Evolutionary conservation across 2,797 vertebrate genomes (phyloP).

Genomic region (Delichon dasypus): DNA sequence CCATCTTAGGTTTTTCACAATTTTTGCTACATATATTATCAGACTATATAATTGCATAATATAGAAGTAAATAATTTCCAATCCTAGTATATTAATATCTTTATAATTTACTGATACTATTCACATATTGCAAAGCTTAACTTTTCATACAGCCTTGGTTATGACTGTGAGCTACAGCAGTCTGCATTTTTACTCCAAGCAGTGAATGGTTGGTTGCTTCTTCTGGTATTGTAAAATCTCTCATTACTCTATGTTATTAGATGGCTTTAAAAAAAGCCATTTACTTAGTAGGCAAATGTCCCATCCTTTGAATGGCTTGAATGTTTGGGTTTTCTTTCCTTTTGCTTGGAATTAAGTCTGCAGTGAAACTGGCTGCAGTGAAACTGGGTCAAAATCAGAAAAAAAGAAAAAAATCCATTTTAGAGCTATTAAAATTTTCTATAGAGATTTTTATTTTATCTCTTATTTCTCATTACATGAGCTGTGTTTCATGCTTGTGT

Average conservation of each 20-base stretch:
- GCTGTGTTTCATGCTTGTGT: conserved; percentile 10
- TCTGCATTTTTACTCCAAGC: not conserved
- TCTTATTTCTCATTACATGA: not conserved
- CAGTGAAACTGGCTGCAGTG: not conserved
- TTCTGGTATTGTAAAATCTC: not conserved
- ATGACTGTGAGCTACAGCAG: not conserved
- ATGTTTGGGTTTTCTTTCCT: not conserved
- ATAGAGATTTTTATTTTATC: not conserved
- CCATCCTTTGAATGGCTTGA: not conserved
- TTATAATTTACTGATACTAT: not conserved
- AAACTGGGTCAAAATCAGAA: not conserved
- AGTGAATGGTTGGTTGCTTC: not conserved
- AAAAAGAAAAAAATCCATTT: not conserved
- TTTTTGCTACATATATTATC: not conserved
- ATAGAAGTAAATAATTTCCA: not conserved
- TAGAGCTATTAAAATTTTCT: not conserved
- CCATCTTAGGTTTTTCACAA: not conserved
- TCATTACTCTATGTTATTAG: conserved; percentile 1
- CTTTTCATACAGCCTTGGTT: not conserved
- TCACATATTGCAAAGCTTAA: not conserved
- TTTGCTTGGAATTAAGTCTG: not conserved
- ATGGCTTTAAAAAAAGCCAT: not conserved
- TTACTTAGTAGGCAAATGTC: not conserved
- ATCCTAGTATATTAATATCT: not conserved
- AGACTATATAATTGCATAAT: not conserved